Conservation (phyloP, 2,797 vertebrate species). For the Macroramphosus scolopax region DNA sequence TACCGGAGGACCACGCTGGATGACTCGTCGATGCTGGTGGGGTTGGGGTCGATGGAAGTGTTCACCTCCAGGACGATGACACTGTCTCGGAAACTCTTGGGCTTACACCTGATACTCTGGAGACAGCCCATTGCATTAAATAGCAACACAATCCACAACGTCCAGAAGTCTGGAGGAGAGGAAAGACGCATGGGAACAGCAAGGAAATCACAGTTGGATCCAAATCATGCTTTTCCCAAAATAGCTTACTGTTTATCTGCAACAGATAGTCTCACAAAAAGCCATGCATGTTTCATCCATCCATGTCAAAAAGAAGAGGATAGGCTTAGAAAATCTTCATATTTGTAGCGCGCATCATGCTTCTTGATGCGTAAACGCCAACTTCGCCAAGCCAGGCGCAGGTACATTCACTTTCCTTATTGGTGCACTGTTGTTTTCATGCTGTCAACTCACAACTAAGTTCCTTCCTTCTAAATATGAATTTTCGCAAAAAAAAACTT, state of each 20-base stretch:
- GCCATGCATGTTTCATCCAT: slow-evolving; percentile 50
- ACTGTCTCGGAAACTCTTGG: slow-evolving; percentile 94
- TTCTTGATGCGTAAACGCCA: slow-evolving; percentile 52
- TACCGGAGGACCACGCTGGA: slow-evolving; percentile 96
- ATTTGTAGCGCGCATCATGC: slow-evolving; percentile 45
- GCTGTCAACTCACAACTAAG: slow-evolving; percentile 28
- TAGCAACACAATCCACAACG: slow-evolving; percentile 80
- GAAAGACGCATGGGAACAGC: slow-evolving; percentile 83
- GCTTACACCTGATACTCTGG: slow-evolving; percentile 97
- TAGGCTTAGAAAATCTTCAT: slow-evolving; percentile 11
- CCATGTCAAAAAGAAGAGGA: slow-evolving; percentile 16
- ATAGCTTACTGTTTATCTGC: slow-evolving; percentile 18
- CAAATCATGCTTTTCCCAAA: slow-evolving; percentile 10
- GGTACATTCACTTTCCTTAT: slow-evolving; percentile 31
- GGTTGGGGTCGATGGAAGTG: slow-evolving; percentile 90
- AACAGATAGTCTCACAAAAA: slow-evolving; percentile 28
- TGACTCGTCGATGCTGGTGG: slow-evolving; percentile 98
- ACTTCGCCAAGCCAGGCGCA: slow-evolving; percentile 38
- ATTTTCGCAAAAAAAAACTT: background rate
- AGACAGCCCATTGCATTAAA: slow-evolving; percentile 97
- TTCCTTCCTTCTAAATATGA: background rate
- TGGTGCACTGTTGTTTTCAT: slow-evolving; percentile 37
- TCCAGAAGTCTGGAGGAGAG: slow-evolving; percentile 81
- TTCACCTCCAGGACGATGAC: slow-evolving; percentile 91
- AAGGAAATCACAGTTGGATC: slow-evolving; percentile 57